Conservation (phyloP, 2,113 vertebrate species). For the Tupaia tana region DNA sequence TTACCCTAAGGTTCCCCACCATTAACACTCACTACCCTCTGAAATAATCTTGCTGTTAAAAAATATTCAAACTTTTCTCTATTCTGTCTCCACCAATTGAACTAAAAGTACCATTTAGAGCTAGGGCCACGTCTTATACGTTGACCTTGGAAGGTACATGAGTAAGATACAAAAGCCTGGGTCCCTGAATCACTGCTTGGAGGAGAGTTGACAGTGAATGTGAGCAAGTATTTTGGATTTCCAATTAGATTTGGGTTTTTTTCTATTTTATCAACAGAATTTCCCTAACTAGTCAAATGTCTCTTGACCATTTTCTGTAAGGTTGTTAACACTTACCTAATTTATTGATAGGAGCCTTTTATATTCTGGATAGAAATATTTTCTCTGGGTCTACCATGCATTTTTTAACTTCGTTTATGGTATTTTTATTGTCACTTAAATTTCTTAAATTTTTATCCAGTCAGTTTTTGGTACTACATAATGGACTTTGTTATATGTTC, state of each 20-base stretch:
- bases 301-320: background rate
- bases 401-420: background rate
- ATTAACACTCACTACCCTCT: background rate
- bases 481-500: background rate
- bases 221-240: background rate
- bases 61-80: background rate
- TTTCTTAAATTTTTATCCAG: slow-evolving; percentile 1
- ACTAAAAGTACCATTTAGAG: background rate
- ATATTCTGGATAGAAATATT: background rate
- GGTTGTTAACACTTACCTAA: background rate
- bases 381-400: background rate
- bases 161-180: background rate
- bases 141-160: background rate
- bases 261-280: background rate
- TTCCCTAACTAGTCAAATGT: background rate
- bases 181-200: background rate
- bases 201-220: background rate
- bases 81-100: background rate
- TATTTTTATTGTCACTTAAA: background rate
- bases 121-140: background rate
- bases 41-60: background rate
- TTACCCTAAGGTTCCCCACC: background rate
- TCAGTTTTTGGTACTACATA: background rate
- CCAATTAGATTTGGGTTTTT: background rate
- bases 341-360: background rate